phyloP scores from a whole-genome alignment of 2,797 vertebrate genomes.

The Pipistrellus kuhlii region DNA sequence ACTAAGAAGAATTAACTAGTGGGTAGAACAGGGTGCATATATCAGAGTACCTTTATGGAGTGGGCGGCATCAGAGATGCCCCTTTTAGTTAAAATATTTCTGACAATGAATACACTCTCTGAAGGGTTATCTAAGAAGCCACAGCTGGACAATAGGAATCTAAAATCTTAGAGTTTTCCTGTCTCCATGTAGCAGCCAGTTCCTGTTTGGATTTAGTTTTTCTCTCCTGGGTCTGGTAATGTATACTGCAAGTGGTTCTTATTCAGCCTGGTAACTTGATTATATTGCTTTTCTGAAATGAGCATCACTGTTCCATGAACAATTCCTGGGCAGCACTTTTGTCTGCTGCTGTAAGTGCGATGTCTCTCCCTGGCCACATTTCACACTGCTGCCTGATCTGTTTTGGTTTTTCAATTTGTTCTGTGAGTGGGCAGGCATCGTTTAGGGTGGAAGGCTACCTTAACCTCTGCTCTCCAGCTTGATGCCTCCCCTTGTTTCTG shows the following conservation, averaged over 20 bases:
- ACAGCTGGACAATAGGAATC: rapidly evolving
- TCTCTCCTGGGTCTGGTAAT: not conserved
- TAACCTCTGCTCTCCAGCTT: not conserved
- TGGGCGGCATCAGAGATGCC: not conserved
- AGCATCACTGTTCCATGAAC: conserved; percentile 55
- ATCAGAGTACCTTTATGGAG: not conserved
- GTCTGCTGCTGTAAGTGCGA: not conserved
- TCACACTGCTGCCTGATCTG: not conserved
- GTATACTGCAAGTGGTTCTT: not conserved
- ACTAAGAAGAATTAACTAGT: not conserved
- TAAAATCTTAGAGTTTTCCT: not conserved
- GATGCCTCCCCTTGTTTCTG: not conserved
- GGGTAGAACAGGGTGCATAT: not conserved
- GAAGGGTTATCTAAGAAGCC: not conserved
- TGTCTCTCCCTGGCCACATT: conserved; percentile 57
- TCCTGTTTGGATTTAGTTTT: not conserved
- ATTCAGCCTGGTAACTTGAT: conserved; percentile 39
- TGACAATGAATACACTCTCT: not conserved
- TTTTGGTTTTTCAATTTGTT: conserved; percentile 51
- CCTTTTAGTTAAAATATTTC: conserved; percentile 10
- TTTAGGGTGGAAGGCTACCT: conserved; percentile 9
- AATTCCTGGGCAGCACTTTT: conserved; percentile 23
- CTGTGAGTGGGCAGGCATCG: conserved; percentile 6
- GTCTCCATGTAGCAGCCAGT: not conserved
- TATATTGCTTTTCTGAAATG: conserved; percentile 59